Evolutionary conservation across 2,888 invertebrate genomes (phyloP).

Genomic region (Tortrix viridana): DNA sequence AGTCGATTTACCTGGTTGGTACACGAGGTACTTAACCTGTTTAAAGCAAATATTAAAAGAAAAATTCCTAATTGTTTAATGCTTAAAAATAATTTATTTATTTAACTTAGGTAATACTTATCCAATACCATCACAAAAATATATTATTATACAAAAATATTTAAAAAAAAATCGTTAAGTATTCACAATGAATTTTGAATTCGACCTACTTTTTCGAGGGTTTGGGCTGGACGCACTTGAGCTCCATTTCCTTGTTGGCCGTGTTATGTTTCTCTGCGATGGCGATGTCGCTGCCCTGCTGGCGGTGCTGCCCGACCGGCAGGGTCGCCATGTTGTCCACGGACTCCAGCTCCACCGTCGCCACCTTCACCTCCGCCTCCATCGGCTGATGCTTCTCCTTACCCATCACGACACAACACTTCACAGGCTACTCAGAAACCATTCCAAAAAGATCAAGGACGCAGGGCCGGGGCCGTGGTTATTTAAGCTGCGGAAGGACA

Average conservation of each 20-base stretch:
- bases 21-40: no score
- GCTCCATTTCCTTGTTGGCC: constrained; percentile 94
- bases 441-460: constrained; percentile 56
- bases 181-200: constrained; percentile 30
- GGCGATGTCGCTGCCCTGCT: constrained; percentile 87
- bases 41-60: no score
- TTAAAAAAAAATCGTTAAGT: no score
- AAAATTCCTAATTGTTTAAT: no score
- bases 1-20: no score
- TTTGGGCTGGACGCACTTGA: constrained; percentile 93
- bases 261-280: constrained; percentile 92
- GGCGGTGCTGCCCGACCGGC: constrained; percentile 91
- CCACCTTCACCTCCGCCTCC: constrained; percentile 93
- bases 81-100: no score
- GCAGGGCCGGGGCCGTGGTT: constrained; percentile 59
- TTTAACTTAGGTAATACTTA: no score
- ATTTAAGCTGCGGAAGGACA: constrained; percentile 69
- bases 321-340: constrained; percentile 95
- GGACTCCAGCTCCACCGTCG: constrained; percentile 94
- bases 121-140: no score
- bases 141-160: no score
- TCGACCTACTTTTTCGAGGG: constrained; percentile 92
- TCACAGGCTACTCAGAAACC: constrained; percentile 45
- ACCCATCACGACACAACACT: constrained; percentile 65
- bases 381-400: constrained; percentile 79